phyloP scores from a whole-genome alignment of 2,113 vertebrate species.

The Empidonax alnorum region DNA sequence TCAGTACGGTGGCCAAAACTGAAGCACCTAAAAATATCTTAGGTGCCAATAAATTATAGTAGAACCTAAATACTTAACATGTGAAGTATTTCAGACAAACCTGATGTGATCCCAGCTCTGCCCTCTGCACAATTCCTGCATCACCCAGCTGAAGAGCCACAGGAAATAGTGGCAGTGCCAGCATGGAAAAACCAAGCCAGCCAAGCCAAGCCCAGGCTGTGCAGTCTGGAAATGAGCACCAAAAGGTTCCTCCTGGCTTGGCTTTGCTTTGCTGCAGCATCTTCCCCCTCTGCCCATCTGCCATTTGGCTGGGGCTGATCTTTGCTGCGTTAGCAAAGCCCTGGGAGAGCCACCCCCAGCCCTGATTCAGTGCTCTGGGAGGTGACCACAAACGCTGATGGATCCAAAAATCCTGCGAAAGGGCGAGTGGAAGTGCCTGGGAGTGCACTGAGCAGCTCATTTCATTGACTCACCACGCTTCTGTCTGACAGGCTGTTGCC shows the following conservation, averaged over 20 bases:
- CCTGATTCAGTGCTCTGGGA: background rate
- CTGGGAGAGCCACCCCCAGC: background rate
- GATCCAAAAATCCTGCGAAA: background rate
- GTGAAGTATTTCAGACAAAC: background rate
- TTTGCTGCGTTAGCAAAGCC: background rate
- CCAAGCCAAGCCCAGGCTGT: background rate
- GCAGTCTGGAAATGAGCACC: background rate
- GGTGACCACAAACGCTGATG: background rate
- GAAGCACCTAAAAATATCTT: too few relatives aligned
- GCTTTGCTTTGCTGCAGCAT: background rate
- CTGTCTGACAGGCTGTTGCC: background rate
- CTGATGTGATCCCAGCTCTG: background rate
- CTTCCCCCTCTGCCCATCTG: background rate
- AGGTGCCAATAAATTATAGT: too few relatives aligned
- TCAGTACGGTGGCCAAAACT: too few relatives aligned
- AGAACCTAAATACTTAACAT: too few relatives aligned
- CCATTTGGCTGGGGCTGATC: background rate
- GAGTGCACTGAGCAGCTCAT: background rate
- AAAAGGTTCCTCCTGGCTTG: background rate
- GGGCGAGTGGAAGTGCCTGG: background rate
- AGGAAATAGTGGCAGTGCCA: accelerated
- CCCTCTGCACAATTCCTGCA: background rate
- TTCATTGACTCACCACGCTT: background rate
- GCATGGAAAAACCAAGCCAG: background rate
- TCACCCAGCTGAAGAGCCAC: background rate